Evolutionary conservation across 2,888 invertebrate species (phyloP).

Genomic region (Noctua pronuba): DNA sequence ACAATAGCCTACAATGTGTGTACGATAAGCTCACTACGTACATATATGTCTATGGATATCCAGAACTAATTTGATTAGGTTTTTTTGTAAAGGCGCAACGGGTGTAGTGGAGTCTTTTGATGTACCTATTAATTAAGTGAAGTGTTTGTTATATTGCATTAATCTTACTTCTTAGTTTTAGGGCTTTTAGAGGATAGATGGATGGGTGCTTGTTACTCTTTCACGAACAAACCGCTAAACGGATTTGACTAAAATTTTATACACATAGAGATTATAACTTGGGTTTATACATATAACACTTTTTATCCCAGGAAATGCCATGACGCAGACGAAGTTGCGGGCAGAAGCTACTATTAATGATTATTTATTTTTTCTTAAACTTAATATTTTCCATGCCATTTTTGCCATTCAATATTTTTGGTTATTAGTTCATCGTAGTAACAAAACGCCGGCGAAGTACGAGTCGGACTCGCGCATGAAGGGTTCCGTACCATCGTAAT

Average conservation of each 20-base stretch:
- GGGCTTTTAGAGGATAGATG: background rate
- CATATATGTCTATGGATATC: background rate
- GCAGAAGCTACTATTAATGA: background rate
- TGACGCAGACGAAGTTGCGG: background rate
- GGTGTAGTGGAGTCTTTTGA: background rate
- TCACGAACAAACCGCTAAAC: background rate
- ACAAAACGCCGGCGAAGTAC: no score
- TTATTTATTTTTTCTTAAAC: no score
- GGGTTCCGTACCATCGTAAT: no score
- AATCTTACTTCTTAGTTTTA: background rate
- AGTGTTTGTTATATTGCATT: no score
- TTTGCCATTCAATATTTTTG: no score
- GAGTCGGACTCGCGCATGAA: no score
- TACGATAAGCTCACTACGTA: background rate
- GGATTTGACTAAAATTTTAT: background rate
- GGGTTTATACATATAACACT: background rate
- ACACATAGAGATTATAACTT: background rate
- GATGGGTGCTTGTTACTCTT: background rate
- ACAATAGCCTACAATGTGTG: background rate
- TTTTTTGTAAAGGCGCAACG: background rate
- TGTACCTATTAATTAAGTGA: background rate
- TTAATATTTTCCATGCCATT: no score
- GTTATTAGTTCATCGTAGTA: background rate
- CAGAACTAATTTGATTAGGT: background rate
- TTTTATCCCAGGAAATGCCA: background rate